Evolutionary conservation across 64 coral and sea anemone genomes (phyloP), one percentile per base, ranked within the genome.

Genomic region (Astreopora myriophthalma): DNA sequence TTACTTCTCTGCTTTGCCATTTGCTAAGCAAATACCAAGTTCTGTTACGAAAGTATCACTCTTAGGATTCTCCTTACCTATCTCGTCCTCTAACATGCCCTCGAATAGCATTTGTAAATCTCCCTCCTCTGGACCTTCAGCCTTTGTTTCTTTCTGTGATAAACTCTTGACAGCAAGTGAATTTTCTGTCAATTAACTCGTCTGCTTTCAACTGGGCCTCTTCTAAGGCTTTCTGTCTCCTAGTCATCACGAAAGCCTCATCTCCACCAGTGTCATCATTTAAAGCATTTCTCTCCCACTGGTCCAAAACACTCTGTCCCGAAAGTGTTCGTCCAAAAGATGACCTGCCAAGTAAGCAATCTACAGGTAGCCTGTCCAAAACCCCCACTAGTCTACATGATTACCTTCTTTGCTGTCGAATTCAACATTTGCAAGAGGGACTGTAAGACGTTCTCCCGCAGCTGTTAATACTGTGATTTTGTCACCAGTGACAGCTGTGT

Each of bases 401-500:
- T 2, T 13, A 3, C 52, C 70, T 57, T 40, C 13, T 4, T 51
- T 49, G 1, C 3, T 38, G 1, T 40, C 25, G 38, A 87, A 71
- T 3, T 4, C 71, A 24, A 88, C 86, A 67, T 69, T 74, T 2
- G 86, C 67, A 20, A 88, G 58, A 16, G 86, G 86, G 19, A 88
- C 48, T 89, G 11, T 46, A 75, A 83, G 34, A 22, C 89, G 69
- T 49, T 91, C 89, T 52, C 89, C 89, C 9, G 61, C 60, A 34
- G 87, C 72, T n/a, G 73, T 89, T 17, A 84, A 60, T 3, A 89
- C 52, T 0, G 87, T 89, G 20, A 91, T 91, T 27, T 80, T 81
- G 4, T 82, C 89, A 24, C 36, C 4, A 1, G 74, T 76, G n/a
- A 34, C 28, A 12, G 34, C n/a, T n/a, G n/a, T n/a, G n/a, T n/a